Percentiles rank a stretch among this genome's conserved stretches.
Conservation (phyloP, 2,113 vertebrate genomes). For the Cyanistes caeruleus region DNA sequence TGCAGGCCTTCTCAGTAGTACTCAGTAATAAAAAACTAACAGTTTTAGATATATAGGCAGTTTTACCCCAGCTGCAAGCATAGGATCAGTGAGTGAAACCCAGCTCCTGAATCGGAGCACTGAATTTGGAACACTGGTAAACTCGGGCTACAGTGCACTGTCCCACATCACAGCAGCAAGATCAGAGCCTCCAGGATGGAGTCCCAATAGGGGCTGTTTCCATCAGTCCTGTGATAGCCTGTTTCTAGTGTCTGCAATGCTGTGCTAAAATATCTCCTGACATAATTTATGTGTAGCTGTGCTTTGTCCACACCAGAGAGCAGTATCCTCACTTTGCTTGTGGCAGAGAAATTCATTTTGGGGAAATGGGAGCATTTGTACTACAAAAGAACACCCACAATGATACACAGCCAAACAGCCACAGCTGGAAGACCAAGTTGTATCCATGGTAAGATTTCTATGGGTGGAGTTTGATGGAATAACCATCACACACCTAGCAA, state of each 20-base stretch:
- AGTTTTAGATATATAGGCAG: background rate
- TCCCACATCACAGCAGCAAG: background rate
- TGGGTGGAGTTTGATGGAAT: background rate
- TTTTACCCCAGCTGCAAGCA: background rate
- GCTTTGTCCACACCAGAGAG: background rate
- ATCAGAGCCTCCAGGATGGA: background rate
- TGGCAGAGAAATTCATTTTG: background rate
- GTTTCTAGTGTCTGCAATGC: background rate
- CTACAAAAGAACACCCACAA: rapidly evolving
- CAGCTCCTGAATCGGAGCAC: background rate
- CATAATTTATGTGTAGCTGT: background rate
- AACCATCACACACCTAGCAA: background rate
- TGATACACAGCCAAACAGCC: background rate
- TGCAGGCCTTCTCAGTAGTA: background rate
- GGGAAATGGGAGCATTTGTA: background rate
- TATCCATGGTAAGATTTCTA: background rate
- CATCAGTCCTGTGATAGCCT: background rate
- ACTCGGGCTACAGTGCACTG: background rate
- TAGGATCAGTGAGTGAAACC: background rate
- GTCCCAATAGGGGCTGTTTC: background rate
- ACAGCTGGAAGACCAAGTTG: background rate
- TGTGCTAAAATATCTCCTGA: background rate
- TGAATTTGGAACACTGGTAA: background rate
- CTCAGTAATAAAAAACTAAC: background rate
- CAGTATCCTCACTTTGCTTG: background rate